Conservation (phyloP, 1,140 invertebrate species). For the Yoshiicerus persimilis region DNA sequence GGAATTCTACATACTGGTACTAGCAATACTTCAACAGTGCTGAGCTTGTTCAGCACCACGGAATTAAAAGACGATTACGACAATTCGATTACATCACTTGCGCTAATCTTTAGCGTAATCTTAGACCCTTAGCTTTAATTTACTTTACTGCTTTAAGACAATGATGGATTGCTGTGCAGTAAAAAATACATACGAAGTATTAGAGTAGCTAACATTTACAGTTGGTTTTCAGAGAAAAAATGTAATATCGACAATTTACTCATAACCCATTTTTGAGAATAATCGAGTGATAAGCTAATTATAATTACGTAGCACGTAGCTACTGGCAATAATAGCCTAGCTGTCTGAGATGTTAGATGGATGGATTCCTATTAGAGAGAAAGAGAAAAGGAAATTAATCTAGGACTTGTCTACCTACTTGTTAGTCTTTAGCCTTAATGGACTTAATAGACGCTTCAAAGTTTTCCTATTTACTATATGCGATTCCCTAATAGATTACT, state of each 20-base stretch:
- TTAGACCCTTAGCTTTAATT: neutral
- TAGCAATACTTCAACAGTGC: neutral
- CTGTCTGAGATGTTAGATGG: neutral
- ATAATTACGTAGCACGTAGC: neutral
- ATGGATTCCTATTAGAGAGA: neutral
- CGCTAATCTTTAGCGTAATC: neutral
- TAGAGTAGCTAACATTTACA: neutral
- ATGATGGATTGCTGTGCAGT: neutral
- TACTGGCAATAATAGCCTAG: neutral
- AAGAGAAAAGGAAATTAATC: neutral
- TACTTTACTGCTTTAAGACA: constrained; percentile 22
- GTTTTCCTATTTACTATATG: neutral
- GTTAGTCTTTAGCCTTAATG: neutral
- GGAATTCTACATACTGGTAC: neutral
- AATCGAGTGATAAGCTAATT: neutral
- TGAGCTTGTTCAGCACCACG: neutral
- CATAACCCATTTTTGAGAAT: neutral
- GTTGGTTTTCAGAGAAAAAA: neutral
- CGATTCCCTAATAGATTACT: too few relatives aligned
- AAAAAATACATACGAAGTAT: neutral
- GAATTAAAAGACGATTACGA: constrained; percentile 25
- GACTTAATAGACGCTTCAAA: neutral
- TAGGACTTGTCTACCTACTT: neutral
- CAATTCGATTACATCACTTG: constrained; percentile 20
- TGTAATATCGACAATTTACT: neutral